A percentile compares a stretch with the other conserved stretches of the same genome.
Conservation (phyloP, 2,888 invertebrate species). For the Tupiocoris notatus region DNA sequence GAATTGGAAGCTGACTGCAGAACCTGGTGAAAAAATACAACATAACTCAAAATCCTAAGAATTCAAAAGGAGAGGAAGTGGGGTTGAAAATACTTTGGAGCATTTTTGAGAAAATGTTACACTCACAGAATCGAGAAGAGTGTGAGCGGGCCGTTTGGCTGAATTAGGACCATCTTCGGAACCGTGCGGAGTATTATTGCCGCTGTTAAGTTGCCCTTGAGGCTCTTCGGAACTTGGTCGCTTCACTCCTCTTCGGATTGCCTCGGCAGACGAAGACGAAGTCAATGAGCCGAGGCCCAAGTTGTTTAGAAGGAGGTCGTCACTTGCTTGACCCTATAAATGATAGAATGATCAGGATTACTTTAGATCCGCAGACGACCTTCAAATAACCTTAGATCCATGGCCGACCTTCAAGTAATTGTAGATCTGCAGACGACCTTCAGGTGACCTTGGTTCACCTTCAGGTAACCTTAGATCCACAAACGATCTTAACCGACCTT, state of each 20-base stretch:
- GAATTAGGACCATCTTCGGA: conserved; percentile 36
- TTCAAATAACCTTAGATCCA: too few relatives aligned
- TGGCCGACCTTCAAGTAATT: too few relatives aligned
- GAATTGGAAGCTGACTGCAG: conserved; percentile 25
- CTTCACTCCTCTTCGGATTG: conserved; percentile 59
- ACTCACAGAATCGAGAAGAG: conserved; percentile 30
- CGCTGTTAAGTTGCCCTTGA: conserved; percentile 17
- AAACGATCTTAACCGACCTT: too few relatives aligned
- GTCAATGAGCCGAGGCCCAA: conserved; percentile 44
- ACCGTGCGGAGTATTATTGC: conserved; percentile 18
- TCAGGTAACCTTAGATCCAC: too few relatives aligned
- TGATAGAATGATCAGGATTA: too few relatives aligned
- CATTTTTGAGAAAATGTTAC: background rate
- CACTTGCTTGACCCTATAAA: conserved; percentile 34
- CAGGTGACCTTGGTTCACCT: too few relatives aligned
- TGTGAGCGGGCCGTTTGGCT: conserved; percentile 35
- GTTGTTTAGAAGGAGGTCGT: conserved; percentile 47
- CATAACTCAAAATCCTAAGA: too few relatives aligned
- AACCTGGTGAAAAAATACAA: conserved; percentile 4
- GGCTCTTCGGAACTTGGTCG: conserved; percentile 46
- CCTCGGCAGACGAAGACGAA: conserved; percentile 51
- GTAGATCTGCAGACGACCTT: too few relatives aligned
- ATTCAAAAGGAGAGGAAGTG: too few relatives aligned
- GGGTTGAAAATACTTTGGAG: too few relatives aligned
- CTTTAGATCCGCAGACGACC: too few relatives aligned